Evolutionary conservation across 2,888 invertebrate species (phyloP).

Genomic region (Leucoma salicis): DNA sequence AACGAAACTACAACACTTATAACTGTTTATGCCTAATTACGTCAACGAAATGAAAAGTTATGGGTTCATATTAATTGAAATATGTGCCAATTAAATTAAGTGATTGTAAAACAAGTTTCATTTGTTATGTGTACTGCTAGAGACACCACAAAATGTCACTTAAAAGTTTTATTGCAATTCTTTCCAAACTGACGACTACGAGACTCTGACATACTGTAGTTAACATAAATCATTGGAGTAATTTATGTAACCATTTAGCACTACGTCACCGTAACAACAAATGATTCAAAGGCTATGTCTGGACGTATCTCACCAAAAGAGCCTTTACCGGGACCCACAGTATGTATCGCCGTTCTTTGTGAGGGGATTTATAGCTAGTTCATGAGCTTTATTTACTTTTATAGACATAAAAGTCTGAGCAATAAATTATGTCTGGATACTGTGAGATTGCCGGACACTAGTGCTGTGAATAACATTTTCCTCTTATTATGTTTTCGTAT

Average conservation of each 20-base stretch:
- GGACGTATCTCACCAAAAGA: conserved; percentile 46
- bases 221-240: conserved; percentile 37
- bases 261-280: conserved; percentile 40
- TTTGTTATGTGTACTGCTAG: no score
- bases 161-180: not conserved
- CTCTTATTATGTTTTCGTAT: conserved; percentile 77
- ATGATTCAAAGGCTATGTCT: conserved; percentile 50
- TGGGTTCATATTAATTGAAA: no score
- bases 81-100: no score
- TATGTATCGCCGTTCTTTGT: conserved; percentile 65
- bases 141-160: not conserved
- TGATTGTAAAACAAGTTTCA: no score
- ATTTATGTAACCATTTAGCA: conserved; percentile 46
- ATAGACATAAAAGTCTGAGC: conserved; percentile 55
- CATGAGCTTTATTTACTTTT: conserved; percentile 80
- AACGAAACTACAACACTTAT: no score
- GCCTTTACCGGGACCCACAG: conserved; percentile 47
- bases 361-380: conserved; percentile 72
- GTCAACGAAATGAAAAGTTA: no score
- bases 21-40: no score
- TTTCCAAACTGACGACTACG: conserved; percentile 6
- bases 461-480: conserved; percentile 71
- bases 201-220: conserved; percentile 4
- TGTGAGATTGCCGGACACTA: conserved; percentile 59
- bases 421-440: conserved; percentile 68